Conservation (phyloP, 2,113 vertebrate genomes). For the Reinhardtius hippoglossoides region DNA sequence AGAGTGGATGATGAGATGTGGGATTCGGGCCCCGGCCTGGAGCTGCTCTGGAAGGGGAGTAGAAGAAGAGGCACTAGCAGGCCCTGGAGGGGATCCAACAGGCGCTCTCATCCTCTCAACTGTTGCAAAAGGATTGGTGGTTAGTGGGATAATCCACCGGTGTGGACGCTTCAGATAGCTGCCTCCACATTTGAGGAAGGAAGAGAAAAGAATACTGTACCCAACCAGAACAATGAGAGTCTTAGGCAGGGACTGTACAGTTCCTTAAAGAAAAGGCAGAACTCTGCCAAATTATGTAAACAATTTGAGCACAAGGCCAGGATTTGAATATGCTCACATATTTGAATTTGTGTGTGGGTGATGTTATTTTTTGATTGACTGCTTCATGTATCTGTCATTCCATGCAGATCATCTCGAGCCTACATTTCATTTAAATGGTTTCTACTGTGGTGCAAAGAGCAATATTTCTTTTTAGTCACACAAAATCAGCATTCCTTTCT, state of each 20-base stretch:
- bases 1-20: slow-evolving; percentile 53
- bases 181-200: slow-evolving; percentile 67
- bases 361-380: slow-evolving; percentile 50
- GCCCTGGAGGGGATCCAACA: slow-evolving; percentile 76
- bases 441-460: background rate
- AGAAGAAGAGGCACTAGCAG: slow-evolving; percentile 64
- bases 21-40: slow-evolving; percentile 48
- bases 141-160: slow-evolving; percentile 79
- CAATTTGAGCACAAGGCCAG: slow-evolving; percentile 61
- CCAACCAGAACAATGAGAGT: slow-evolving; percentile 63
- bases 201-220: slow-evolving; percentile 57
- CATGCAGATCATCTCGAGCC: slow-evolving; percentile 42
- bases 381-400: slow-evolving; percentile 37
- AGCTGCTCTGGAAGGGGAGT: slow-evolving; percentile 59
- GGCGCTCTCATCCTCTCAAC: slow-evolving; percentile 80
- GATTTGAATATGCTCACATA: slow-evolving; percentile 39
- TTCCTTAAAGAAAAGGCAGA: slow-evolving; percentile 51
- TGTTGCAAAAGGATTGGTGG: slow-evolving; percentile 82
- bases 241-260: slow-evolving; percentile 55
- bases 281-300: slow-evolving; percentile 68
- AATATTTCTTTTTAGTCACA: background rate
- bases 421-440: slow-evolving; percentile 15
- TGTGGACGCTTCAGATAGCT: slow-evolving; percentile 80
- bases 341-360: slow-evolving; percentile 50
- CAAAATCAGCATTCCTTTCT: slow-evolving; percentile 1